Evolutionary conservation across 2,797 vertebrate species (phyloP), one percentile per base, ranked within the genome.

Genomic region (Enteromius anoplus): DNA sequence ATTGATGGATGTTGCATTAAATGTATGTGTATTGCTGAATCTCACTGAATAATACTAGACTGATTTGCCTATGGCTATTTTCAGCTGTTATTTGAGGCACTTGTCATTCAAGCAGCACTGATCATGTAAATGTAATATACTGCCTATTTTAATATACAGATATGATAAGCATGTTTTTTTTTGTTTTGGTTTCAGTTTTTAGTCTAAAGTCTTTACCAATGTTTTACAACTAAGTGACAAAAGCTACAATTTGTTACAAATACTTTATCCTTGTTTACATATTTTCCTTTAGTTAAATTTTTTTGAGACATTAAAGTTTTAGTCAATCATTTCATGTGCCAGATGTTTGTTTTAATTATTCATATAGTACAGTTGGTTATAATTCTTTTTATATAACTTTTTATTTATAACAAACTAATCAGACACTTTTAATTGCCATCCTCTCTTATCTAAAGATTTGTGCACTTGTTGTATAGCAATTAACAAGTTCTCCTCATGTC

Each of bases 381-480:
- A n/a, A 42, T 40, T 42, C 12, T 53, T 47, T 47, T 47, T 47
- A 47, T 45, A 45, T 45, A 45, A 12, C 11, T 14, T 47, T 42
- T 42, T 42, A 11, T 42, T 42, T 42, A 42, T 42, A 70, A 26
- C 29, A 17, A 23, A 69, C 21, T 40, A 75, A 75, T 23, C 34
- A 75, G 55, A 26, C 34, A 23, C 34, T 60, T 75, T 75, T 34
- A 75, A 58, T 58, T 58, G 11, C 14, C 26, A 49, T 72, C 4
- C 26, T 21, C 23, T 47, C 17, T 72, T 49, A 29, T 51, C 17
- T 51, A 21, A 51, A 34, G 15, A 29, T 51, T 32, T 51, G 26
- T 72, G 70, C 15, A 72, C 70, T 72, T 72, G 26, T 73, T 73
- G 47, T 15, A 17, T 29, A 49, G 73, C 11, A 55, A 73, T 53